Evolutionary conservation across 2,113 vertebrate genomes (phyloP), one percentile per base, ranked within the genome.

Genomic region (Oplegnathus fasciatus): DNA sequence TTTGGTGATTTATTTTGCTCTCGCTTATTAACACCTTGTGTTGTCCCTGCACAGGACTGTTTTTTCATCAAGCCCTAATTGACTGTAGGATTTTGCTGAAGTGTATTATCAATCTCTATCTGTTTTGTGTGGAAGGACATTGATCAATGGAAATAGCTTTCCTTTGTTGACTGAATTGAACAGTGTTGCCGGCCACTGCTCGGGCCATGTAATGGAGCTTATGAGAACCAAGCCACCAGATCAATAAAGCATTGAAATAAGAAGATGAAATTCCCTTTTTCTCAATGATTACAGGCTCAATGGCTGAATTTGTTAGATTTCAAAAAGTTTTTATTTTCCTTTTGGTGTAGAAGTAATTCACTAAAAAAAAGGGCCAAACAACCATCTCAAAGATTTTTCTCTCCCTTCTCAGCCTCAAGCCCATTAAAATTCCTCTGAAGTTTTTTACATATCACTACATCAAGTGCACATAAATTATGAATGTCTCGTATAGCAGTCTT

Each of bases 391-490:
- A 89, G 83, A 94, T 91, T 94, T 92, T 88, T 89, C 73, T 88
- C 76, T 80, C 72, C 70, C 87, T 46, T 90, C 83, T 87, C 86
- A 72, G 92, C 93, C 91, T 94, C 87, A 81, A 92, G 88, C 94
- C 93, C 88, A 96, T 96, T 96, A 96, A 96, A 95, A 96, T 96
- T 96, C 95, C 86, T 95, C 94, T 88, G 94, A 96, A 94, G 94
- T 95, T 92, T 93, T 94, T 88, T 94, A 95, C 95, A 96, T 96
- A 96, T 96, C 95, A 95, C 95, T 92, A 95, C 94, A 96, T 96
- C 95, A 96, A 95, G 94, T 96, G 88, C 94, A 94, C 95, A 96
- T 96, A 95, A 96, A 96, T 96, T 95, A 96, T 96, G 93, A 96
- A 96, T 96, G 94, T 95, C 93, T 95, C 93, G 93, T 94, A 95